Base-by-base conservation (phyloP, 2,888 invertebrate species). In the Idaea dimidiata region DNA sequence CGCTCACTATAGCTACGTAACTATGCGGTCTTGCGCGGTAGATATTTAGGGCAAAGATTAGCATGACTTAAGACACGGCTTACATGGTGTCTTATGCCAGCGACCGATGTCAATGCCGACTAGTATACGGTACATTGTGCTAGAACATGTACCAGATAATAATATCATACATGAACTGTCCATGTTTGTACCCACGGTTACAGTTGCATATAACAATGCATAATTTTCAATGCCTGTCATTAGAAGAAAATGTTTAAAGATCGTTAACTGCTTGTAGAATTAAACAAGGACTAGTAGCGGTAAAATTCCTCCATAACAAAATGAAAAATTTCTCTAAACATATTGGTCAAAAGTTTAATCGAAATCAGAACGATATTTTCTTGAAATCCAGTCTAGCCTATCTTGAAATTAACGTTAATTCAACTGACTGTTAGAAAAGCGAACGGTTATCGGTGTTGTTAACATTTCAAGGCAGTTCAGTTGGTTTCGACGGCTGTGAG, bases 401-500 rank as follows among this genome's bases (percentile, higher is more conserved):
- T 43, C 43, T 43, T 14, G 43, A 3, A 43, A 43, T 43, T 43
- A 8, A 43, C 43, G 43, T 10, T 43, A 43, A 43, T 14, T 43
- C 14, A 8, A 8, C 76, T 82, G 77, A 67, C 79, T 65, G 72
- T 62, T 74, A 77, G 83, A 86, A 86, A 86, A 88, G 85, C 86
- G 85, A 89, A 78, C 81, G 86, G 84, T 81, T 85, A 85, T 83
- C 65, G 82, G 84, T 24, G 24, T 84, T 77, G 83, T 81, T 78
- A 76, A 80, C 71, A 77, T 85, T 88, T 89, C 91, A 91, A 91
- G 91, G 91, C 86, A 76, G 87, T 89, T 87, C 76, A 86, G 81
- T 89, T 76, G 78, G 80, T 84, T 82, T 80, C 79, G 76, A 77
- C 75, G 74, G 74, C 79, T 78, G 75, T 75, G 73, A 82, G 83